Evolutionary conservation across 2,888 invertebrate species (phyloP), one percentile per base, ranked within the genome.

Genomic region (Archips crataeganus): DNA sequence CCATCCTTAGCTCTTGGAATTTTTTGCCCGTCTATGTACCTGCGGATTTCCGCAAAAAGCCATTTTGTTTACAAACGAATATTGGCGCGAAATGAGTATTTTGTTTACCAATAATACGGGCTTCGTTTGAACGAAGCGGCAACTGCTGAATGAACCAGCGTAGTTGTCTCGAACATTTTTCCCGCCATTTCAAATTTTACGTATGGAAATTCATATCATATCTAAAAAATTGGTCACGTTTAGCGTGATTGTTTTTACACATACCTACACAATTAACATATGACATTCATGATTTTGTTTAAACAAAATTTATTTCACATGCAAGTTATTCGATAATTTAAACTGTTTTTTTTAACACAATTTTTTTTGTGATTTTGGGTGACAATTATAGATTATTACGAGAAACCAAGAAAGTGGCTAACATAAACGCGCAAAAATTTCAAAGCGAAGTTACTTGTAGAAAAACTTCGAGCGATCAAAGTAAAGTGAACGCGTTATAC

Each of bases 81-180:
- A 87, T 86, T 90, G 93, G 93, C 92, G 92, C 92, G 92, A 92
- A 92, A 89, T 84, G 79, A 84, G 77, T 72, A 68, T 68, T 59
- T 61, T 92, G 92, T 93, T 92, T 92, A 93, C 91, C 86, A 90
- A 90, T 90, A 88, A 80, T 82, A 81, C 85, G 80, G 84, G 82
- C 76, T 82, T 84, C 83, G 81, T 83, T 68, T 49, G 68, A 68
- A 64, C 68, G 68, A 3, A 68, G 62, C 67, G 54, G 67, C 49
- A 39, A 69, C 15, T 67, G 62, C 10, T 36, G 49, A 65, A 65
- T 65, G 15, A 69, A 39, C 66, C 51, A 47, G 13, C 70, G 39
- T 13, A 49, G 23, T 59, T 47, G 36, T n/a, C 36, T 34, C 34
- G 11, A 5, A 36, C n/a, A n/a, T 11, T 57, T 69, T 73, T 69